These are phyloP conservation scores for Trichomycterus rosablanca DNA, from an alignment of 2,113 vertebrate species.

Conservation along the genomic window DNA sequence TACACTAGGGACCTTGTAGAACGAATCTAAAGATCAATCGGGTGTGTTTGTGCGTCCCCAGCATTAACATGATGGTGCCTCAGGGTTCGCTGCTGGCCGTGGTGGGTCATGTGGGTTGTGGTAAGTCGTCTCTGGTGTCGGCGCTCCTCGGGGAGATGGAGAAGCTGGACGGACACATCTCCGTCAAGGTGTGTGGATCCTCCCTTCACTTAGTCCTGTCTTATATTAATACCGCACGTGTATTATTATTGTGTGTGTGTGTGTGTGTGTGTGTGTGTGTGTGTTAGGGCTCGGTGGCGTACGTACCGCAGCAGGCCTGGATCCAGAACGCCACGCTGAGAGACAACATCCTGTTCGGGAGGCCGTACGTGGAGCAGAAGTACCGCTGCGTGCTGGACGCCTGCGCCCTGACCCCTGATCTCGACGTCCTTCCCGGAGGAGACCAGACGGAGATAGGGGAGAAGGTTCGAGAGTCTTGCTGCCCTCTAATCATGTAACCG, in stretches of 20 bases:
- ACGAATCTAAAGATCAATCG: too few relatives aligned
- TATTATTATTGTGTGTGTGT: conserved; percentile 6
- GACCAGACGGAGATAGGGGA: conserved; percentile 95
- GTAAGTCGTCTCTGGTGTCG: conserved; percentile 89
- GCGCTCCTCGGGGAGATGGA: conserved; percentile 95
- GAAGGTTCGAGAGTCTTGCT: conserved; percentile 79
- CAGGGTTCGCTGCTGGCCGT: conserved; percentile 85
- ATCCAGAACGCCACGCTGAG: conserved; percentile 90
- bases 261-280: too few relatives aligned
- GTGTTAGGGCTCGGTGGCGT: conserved; percentile 86
- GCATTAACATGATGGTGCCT: conserved; percentile 81
- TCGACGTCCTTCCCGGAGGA: conserved; percentile 85
- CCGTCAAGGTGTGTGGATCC: conserved; percentile 72
- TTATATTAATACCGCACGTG: conserved; percentile 51
- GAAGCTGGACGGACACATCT: conserved; percentile 82
- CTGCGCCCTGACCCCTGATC: conserved; percentile 85
- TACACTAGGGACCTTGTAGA: too few relatives aligned
- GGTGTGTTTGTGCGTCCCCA: conserved; percentile 53
- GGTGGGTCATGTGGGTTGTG: conserved; percentile 92
- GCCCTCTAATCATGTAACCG: too few relatives aligned
- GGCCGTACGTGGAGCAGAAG: conserved; percentile 69
- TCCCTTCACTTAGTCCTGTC: background rate
- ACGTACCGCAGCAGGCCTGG: conserved; percentile 94
- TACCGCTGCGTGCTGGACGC: conserved; percentile 80
- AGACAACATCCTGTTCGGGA: conserved; percentile 92